These are phyloP conservation scores for Nezara viridula DNA, from an alignment of 2,888 invertebrate species.

Conservation along the genomic window DNA sequence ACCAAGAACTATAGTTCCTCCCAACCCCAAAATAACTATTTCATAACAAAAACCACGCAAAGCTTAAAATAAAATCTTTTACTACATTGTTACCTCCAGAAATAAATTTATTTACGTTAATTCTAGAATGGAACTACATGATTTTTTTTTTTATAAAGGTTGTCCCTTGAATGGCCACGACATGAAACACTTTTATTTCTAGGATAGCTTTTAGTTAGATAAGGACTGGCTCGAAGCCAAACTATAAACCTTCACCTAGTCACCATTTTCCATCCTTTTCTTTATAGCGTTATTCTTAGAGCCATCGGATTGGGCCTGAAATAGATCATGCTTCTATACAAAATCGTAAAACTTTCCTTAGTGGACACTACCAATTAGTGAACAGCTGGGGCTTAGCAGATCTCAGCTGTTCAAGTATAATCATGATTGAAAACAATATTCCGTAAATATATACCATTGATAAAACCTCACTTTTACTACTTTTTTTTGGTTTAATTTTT, in stretches of 20 bases:
- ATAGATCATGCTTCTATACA: not conserved
- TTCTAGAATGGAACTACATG: not conserved
- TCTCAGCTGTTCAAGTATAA: no score
- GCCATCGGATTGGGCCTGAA: not conserved
- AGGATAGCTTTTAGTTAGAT: constrained; percentile 11
- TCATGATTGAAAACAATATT: no score
- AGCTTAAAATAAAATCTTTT: no score
- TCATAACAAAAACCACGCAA: no score
- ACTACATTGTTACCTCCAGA: no score
- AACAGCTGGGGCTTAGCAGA: no score
- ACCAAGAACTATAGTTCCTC: no score
- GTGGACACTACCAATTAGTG: not conserved
- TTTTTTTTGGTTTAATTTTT: no score
- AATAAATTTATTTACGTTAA: no score
- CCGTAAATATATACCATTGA: no score
- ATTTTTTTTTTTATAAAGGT: not conserved
- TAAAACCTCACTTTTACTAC: no score
- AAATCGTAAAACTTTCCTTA: not conserved
- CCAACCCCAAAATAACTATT: no score
- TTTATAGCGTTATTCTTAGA: not conserved
- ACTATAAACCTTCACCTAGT: constrained; percentile 25
- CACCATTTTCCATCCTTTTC: constrained; percentile 5
- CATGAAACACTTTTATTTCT: constrained; percentile 25
- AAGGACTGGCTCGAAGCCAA: not conserved
- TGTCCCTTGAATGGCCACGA: not conserved